phyloP scores from a whole-genome alignment of 2,113 vertebrate genomes.

The Opisthocomus hoazin region DNA sequence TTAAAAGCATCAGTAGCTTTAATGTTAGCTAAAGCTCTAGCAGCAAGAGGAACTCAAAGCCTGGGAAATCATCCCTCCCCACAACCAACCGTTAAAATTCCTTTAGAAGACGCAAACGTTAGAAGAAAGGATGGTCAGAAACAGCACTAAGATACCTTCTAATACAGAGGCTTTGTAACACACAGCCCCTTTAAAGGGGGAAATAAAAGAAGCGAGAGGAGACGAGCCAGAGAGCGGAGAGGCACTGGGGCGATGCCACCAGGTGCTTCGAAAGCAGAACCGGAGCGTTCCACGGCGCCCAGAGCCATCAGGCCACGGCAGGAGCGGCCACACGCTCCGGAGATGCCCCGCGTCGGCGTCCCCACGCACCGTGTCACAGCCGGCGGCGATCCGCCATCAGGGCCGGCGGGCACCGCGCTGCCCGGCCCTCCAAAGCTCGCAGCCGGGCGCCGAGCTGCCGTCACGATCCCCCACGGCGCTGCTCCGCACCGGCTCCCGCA shows the following conservation, averaged over 20 bases:
- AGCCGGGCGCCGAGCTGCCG: accelerated
- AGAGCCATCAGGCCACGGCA: accelerated
- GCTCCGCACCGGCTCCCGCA: background rate
- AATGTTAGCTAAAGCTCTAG: background rate
- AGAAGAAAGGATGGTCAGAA: background rate
- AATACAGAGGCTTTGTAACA: background rate
- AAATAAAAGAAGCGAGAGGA: background rate
- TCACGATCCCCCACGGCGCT: accelerated
- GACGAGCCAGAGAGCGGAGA: background rate
- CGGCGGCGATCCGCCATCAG: too few species aligned
- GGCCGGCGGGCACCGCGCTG: accelerated
- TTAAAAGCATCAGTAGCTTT: background rate
- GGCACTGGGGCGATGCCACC: accelerated
- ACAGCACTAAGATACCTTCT: accelerated
- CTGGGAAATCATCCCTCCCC: accelerated
- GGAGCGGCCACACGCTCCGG: accelerated
- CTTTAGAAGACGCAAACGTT: background rate
- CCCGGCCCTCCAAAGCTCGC: accelerated
- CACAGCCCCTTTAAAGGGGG: background rate
- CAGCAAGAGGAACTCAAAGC: background rate
- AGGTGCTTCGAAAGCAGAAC: background rate
- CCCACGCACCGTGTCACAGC: accelerated
- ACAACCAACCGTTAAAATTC: background rate
- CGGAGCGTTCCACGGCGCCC: background rate
- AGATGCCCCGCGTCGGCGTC: accelerated